These are phyloP conservation scores for Tachina lurida DNA, from an alignment of 2,888 invertebrate species.

Conservation along the genomic window DNA sequence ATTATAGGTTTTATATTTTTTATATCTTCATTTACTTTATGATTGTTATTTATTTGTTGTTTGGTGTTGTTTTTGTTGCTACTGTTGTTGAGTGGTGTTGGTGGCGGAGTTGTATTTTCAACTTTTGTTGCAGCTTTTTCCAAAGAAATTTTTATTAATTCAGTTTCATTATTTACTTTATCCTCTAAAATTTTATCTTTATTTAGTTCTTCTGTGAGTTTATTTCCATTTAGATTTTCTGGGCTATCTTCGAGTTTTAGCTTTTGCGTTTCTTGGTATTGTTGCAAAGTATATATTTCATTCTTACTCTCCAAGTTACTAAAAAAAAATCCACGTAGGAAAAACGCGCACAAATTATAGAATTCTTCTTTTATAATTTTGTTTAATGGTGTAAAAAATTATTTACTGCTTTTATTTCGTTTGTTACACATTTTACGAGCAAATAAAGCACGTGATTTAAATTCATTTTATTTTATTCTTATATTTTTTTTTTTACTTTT, in stretches of 20 bases:
- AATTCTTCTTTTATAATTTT: slow-evolving; percentile 57
- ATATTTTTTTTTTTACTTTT: background rate
- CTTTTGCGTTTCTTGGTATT: slow-evolving; percentile 80
- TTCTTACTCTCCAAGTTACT: slow-evolving; percentile 83
- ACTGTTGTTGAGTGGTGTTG: slow-evolving; percentile 70
- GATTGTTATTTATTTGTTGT: slow-evolving; percentile 46
- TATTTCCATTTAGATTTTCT: slow-evolving; percentile 62
- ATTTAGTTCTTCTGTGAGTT: slow-evolving; percentile 26
- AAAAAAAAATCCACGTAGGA: slow-evolving; percentile 76
- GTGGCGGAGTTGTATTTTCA: slow-evolving; percentile 66
- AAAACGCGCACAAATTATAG: slow-evolving; percentile 74
- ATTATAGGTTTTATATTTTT: slow-evolving; percentile 58
- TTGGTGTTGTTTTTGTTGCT: slow-evolving; percentile 58
- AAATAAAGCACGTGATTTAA: slow-evolving; percentile 73
- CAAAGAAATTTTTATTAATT: slow-evolving; percentile 17
- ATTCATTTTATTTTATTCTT: slow-evolving; percentile 21
- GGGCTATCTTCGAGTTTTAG: slow-evolving; percentile 74
- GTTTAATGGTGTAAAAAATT: slow-evolving; percentile 59
- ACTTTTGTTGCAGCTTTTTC: slow-evolving; percentile 43
- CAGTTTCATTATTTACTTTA: slow-evolving; percentile 27
- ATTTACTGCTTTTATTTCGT: slow-evolving; percentile 55
- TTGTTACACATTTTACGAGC: slow-evolving; percentile 48
- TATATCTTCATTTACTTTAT: slow-evolving; percentile 56
- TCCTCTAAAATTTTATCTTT: slow-evolving; percentile 35
- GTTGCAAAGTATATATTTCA: slow-evolving; percentile 83